Conservation (phyloP, 2,888 invertebrate species). For the Sclerodermus sp. region DNA sequence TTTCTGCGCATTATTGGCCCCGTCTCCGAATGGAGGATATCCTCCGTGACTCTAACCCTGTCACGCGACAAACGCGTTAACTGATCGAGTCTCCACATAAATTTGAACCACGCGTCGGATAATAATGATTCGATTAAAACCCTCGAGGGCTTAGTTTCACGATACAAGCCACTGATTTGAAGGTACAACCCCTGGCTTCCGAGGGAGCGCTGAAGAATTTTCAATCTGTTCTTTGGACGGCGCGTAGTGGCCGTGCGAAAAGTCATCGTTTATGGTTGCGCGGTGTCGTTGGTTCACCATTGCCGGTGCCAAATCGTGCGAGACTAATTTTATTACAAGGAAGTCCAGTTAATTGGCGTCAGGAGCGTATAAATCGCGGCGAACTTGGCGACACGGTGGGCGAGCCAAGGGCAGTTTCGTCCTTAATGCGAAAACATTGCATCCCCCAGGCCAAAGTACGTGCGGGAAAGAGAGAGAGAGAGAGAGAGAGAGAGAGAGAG, state of each 20-base stretch:
- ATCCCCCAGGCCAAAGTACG: slow-evolving; percentile 15
- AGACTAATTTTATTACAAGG: slow-evolving; percentile 38
- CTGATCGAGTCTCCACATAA: too few relatives aligned
- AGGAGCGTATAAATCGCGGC: slow-evolving; percentile 38
- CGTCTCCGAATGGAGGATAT: too few relatives aligned
- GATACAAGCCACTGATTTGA: too few relatives aligned
- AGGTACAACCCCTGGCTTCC: slow-evolving; percentile 2
- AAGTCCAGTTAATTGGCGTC: slow-evolving; percentile 41
- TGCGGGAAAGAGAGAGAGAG: slow-evolving; percentile 6
- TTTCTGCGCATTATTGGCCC: too few relatives aligned
- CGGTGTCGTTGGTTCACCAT: too few relatives aligned
- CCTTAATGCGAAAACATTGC: slow-evolving; percentile 44
- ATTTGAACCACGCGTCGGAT: too few relatives aligned
- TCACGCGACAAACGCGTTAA: too few relatives aligned
- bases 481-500: neutral
- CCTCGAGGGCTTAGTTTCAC: too few relatives aligned
- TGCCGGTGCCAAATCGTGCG: slow-evolving; percentile 17
- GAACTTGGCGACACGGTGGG: slow-evolving; percentile 14
- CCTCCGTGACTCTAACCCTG: too few relatives aligned
- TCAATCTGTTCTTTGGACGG: neutral
- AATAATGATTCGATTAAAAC: too few relatives aligned
- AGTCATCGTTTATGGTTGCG: too few relatives aligned
- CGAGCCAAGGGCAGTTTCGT: slow-evolving; percentile 32
- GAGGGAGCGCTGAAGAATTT: neutral
- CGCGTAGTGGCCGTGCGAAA: too few relatives aligned